Base-by-base conservation (phyloP, 2,113 vertebrate genomes). In the Ptilonorhynchus violaceus region DNA sequence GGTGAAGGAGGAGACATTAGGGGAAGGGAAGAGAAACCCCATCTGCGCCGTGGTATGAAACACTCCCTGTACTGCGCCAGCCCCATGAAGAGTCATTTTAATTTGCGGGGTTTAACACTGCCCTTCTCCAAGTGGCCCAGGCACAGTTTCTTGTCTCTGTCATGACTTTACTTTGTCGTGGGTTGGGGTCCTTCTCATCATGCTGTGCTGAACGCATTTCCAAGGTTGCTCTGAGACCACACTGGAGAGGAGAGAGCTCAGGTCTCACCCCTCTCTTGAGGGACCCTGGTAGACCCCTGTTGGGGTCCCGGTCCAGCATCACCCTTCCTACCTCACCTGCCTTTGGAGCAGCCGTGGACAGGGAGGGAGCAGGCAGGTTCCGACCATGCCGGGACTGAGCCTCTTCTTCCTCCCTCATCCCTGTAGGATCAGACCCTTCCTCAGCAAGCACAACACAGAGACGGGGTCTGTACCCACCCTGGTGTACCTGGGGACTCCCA, bases 311-410 rank as follows among this genome's bases (percentile, higher is more conserved):
- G 84, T 96, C 95, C 20, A 19, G 84, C 30, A 22, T 92, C 82
- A 92, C 81, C 94, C 95, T 94, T 97, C 95, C 97, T 96, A 88
- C 93, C 95, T 97, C 96, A 96, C 93, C 93, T 96, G 83, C 73
- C 81, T 92, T 91, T 92, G 83, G 70, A 91, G 85, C 89, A 68
- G 87, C 62, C 10, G 0, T 66, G 64, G 85, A 92, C 20, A 16
- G 88, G 76, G 70, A 80, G 85, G 92, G 73, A 93, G 87, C 53
- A 84, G 74, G 77, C 80, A 78, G 69, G 81, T 89, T 74, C 93
- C 8, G 0, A 55, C 31, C 46, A 8, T 4, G 4, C 68, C 0
- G 4, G 68, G 31, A 33, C 87, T 42, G n/a, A 92, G 60, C 53
- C 37, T 74, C 33, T 39, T 88, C 66, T 89, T 67, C 89, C 9